Percentiles rank a stretch among this genome's conserved stretches.
Evolutionary conservation across 35 echinoderm and acorn worm genomes (phyloP).

Genomic region (Apostichopus californicus): DNA sequence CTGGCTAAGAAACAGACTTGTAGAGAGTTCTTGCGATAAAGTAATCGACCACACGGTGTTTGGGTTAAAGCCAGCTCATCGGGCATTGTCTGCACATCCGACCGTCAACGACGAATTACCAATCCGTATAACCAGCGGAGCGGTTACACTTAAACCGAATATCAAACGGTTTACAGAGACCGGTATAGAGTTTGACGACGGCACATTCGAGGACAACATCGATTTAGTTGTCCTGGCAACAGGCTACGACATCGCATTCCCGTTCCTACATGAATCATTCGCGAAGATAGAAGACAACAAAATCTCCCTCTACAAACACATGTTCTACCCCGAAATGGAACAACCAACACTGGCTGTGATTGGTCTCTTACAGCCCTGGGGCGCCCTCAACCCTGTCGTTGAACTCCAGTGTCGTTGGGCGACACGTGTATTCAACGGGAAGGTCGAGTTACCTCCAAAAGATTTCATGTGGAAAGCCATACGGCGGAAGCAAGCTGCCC

Average conservation of each 20-base stretch:
- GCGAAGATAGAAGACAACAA: no score
- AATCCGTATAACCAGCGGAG: conserved; percentile 59
- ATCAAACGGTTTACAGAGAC: conserved; percentile 68
- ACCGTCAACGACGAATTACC: conserved; percentile 77
- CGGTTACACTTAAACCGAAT: conserved; percentile 68
- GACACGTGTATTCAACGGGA: no score
- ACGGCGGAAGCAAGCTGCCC: no score
- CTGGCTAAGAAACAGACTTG: conserved; percentile 18
- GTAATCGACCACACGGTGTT: conserved; percentile 43
- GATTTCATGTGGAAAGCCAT: no score
- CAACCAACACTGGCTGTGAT: no score
- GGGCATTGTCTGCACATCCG: conserved; percentile 24
- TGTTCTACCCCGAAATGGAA: no score
- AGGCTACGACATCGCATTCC: conserved; percentile 72
- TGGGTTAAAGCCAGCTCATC: conserved; percentile 51
- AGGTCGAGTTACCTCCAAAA: no score
- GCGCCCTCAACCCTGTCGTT: no score
- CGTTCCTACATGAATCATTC: conserved; percentile 61
- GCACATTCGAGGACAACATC: conserved; percentile 73
- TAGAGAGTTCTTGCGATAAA: background rate
- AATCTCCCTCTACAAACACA: no score
- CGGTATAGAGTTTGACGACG: conserved; percentile 86
- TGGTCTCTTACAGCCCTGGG: no score
- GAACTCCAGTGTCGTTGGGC: no score
- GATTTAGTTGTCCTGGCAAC: conserved; percentile 82